These are phyloP conservation scores for Thinocorus orbignyianus DNA, from an alignment of 2,113 vertebrate genomes.

Conservation along the genomic window DNA sequence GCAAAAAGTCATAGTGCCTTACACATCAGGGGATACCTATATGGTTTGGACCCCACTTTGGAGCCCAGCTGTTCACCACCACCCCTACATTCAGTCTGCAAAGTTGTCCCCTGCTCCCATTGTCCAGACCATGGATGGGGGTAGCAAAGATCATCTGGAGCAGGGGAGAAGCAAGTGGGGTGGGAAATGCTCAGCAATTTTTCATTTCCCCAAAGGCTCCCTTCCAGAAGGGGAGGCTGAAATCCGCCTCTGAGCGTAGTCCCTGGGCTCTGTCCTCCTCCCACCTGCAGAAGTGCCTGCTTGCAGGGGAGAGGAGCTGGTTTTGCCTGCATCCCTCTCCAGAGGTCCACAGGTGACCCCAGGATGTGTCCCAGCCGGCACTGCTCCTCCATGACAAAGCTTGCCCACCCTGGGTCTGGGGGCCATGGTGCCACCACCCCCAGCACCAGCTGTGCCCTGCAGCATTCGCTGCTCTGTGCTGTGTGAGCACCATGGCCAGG, in stretches of 20 bases:
- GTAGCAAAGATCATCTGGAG: background rate
- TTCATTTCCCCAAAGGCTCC: background rate
- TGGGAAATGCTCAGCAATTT: background rate
- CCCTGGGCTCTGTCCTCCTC: background rate
- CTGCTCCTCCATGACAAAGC: background rate
- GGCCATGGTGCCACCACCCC: accelerated
- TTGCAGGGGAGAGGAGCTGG: background rate
- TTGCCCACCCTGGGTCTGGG: background rate
- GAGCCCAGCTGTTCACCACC: background rate
- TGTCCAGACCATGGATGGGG: background rate
- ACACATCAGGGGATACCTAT: accelerated
- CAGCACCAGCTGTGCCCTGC: accelerated
- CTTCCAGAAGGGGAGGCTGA: background rate
- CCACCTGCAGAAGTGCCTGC: background rate
- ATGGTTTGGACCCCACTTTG: background rate
- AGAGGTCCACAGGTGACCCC: background rate
- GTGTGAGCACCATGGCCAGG: accelerated
- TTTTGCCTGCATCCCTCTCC: background rate
- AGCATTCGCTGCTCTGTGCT: background rate
- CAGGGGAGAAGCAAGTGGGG: accelerated
- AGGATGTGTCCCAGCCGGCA: background rate
- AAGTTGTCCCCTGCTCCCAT: accelerated
- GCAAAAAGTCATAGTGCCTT: background rate
- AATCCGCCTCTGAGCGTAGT: accelerated
- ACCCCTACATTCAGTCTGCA: background rate